Percentiles rank a stretch among this genome's conserved stretches.
These are phyloP conservation scores for Caiman crocodilus DNA, from an alignment of 2,797 vertebrate species.

Conservation along the genomic window DNA sequence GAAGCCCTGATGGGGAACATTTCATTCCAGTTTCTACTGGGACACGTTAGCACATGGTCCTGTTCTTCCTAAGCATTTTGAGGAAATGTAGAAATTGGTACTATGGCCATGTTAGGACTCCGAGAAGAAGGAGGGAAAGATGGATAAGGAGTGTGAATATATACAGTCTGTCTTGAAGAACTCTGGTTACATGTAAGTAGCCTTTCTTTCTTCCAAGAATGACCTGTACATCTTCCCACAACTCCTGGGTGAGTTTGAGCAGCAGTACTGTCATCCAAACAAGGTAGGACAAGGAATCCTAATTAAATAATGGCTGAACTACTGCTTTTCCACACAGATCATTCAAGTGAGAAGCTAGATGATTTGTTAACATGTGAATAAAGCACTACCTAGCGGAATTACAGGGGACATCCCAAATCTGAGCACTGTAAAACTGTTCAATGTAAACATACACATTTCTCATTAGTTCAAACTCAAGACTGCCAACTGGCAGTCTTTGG, in stretches of 20 bases:
- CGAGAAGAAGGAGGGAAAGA: background rate
- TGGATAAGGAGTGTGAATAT: background rate
- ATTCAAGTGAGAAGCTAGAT: background rate
- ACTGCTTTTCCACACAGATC: background rate
- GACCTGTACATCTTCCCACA: background rate
- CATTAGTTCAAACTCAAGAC: no score
- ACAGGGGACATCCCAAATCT: no score
- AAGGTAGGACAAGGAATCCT: background rate
- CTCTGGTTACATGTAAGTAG: background rate
- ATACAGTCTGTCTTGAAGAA: background rate
- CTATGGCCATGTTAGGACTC: background rate
- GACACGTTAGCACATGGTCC: background rate
- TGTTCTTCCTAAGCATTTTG: background rate
- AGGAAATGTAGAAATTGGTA: background rate
- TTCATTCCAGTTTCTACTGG: background rate
- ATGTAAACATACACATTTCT: no score
- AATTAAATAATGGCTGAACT: background rate
- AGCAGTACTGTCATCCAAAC: background rate
- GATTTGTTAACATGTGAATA: slow-evolving; percentile 7
- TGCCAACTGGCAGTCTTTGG: no score
- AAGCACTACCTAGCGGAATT: background rate
- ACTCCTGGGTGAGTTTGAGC: background rate
- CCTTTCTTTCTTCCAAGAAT: background rate
- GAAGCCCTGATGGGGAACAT: background rate
- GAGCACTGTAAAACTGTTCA: slow-evolving; percentile 7